phyloP scores from a whole-genome alignment of 2,888 invertebrate genomes.

The Leucophora obtusa region DNA sequence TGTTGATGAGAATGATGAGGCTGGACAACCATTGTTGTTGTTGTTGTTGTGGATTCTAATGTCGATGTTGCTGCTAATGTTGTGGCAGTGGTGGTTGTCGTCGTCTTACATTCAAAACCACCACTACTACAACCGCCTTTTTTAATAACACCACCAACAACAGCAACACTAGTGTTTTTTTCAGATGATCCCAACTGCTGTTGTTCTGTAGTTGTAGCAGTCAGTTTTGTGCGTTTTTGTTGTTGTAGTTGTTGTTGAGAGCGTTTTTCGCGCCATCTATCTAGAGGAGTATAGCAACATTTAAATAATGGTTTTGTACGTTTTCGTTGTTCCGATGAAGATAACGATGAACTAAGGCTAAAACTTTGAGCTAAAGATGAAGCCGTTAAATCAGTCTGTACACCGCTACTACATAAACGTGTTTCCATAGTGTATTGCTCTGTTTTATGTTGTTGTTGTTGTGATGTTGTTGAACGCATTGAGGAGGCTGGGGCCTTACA shows the following conservation, averaged over 20 bases:
- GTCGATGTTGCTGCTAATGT: conserved; percentile 30
- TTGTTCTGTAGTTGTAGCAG: conserved; percentile 59
- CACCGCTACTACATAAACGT: conserved; percentile 76
- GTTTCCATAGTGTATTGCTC: conserved; percentile 65
- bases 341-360: conserved; percentile 68
- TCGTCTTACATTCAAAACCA: conserved; percentile 21
- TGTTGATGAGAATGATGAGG: conserved; percentile 26
- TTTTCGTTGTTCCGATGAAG: conserved; percentile 67
- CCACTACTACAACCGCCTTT: conserved; percentile 30
- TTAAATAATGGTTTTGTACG: conserved; percentile 76
- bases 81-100: conserved; percentile 18
- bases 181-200: conserved; percentile 53
- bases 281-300: conserved; percentile 78
- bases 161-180: conserved; percentile 56
- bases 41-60: conserved; percentile 33
- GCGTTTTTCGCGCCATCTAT: conserved; percentile 76
- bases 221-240: conserved; percentile 56
- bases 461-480: conserved; percentile 28
- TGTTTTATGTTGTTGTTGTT: conserved; percentile 57
- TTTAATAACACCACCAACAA: conserved; percentile 45
- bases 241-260: conserved; percentile 57
- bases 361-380: conserved; percentile 66
- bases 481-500: conserved; percentile 71
- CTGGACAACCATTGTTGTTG: conserved; percentile 57
- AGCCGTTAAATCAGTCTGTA: conserved; percentile 75